phyloP scores from a whole-genome alignment of 2,888 invertebrate genomes.

The Koerneria pararmatus region DNA sequence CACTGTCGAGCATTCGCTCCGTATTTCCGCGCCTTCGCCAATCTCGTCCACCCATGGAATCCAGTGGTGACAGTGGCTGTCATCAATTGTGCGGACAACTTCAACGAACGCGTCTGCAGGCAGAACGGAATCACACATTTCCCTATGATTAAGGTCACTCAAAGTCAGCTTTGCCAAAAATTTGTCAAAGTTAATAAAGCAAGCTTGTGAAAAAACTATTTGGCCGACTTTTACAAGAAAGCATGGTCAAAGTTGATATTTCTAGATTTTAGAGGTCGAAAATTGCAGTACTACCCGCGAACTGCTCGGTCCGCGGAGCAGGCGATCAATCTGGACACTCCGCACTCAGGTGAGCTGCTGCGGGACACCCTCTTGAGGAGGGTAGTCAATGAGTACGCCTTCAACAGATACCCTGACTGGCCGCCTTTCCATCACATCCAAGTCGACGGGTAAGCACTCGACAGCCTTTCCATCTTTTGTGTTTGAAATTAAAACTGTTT shows the following conservation, averaged over 20 bases:
- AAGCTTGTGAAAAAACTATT: neutral
- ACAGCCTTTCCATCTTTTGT: too few species aligned
- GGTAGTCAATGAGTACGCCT: constrained; percentile 41
- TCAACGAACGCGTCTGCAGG: constrained; percentile 49
- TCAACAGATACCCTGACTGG: constrained; percentile 56
- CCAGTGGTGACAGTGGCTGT: constrained; percentile 43
- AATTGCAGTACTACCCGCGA: constrained; percentile 54
- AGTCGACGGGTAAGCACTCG: too few species aligned
- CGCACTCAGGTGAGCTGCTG: constrained; percentile 40
- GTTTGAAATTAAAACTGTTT: too few species aligned
- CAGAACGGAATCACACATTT: constrained; percentile 54
- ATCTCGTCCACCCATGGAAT: constrained; percentile 51
- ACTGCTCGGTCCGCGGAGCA: constrained; percentile 39
- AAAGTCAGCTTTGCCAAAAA: too few species aligned
- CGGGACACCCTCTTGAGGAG: constrained; percentile 28
- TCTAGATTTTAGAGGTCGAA: constrained; percentile 5
- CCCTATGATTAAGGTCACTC: constrained; percentile 54
- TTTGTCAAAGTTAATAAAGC: too few species aligned
- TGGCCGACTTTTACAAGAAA: neutral
- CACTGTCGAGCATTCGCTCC: constrained; percentile 88
- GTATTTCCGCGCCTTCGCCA: constrained; percentile 75
- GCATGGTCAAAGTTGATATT: too few species aligned
- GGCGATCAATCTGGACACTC: constrained; percentile 40
- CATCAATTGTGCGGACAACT: constrained; percentile 57
- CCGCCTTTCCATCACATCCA: constrained; percentile 51